A percentile compares a stretch with the other conserved stretches of the same genome.
These are phyloP conservation scores for Eptesicus fuscus DNA, from an alignment of 2,113 vertebrate species.

Conservation along the genomic window DNA sequence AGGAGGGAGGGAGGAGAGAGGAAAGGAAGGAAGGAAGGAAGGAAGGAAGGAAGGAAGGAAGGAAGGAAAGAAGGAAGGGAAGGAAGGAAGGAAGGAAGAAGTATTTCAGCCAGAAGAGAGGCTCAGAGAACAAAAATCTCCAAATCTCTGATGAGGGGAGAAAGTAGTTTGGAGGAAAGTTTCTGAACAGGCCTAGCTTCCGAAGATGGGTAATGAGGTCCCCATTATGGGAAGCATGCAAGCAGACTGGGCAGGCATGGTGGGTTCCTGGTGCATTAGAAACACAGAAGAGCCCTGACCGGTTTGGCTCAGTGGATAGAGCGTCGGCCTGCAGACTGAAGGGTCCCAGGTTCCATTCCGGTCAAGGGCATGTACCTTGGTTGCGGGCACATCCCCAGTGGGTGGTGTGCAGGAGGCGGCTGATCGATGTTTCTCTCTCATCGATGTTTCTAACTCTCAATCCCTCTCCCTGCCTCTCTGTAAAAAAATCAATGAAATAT, in stretches of 20 bases:
- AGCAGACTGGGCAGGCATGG: neutral
- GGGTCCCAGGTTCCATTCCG: too few species aligned
- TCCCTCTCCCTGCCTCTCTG: too few species aligned
- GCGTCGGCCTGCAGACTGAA: too few species aligned
- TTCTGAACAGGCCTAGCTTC: neutral
- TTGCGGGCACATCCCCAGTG: too few species aligned
- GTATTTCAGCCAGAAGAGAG: neutral
- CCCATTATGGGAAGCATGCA: neutral
- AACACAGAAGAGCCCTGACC: neutral
- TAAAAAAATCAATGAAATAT: too few species aligned
- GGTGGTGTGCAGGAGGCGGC: too few species aligned
- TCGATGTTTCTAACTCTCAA: too few species aligned
- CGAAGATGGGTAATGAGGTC: neutral
- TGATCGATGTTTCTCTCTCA: too few species aligned
- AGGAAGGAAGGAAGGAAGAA: neutral
- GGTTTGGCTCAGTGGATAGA: too few species aligned
- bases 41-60: rapidly evolving
- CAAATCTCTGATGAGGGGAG: neutral
- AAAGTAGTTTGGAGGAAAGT: neutral
- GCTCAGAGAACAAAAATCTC: neutral
- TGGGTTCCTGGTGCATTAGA: neutral
- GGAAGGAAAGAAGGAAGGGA: neutral
- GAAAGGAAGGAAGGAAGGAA: neutral
- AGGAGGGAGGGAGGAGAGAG: neutral
- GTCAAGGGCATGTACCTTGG: too few species aligned